A percentile compares a stretch with the other conserved stretches of the same genome.
phyloP scores from a whole-genome alignment of 2,888 invertebrate species.

The Lordiphosa andalusiaca region DNA sequence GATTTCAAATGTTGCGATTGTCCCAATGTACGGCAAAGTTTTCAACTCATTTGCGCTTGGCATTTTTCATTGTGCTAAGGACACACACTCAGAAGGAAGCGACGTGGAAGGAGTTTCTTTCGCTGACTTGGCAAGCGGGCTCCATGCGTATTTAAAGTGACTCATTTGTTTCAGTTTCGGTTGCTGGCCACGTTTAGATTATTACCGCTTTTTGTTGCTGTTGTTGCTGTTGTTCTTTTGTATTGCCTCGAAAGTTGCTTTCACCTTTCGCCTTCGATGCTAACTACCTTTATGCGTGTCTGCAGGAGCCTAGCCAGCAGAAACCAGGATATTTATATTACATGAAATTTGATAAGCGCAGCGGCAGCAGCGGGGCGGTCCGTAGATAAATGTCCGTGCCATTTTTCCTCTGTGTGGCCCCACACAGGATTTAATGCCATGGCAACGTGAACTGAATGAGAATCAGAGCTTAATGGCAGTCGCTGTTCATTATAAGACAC shows the following conservation, averaged over 20 bases:
- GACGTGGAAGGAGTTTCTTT: slow-evolving; percentile 21
- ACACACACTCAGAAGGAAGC: slow-evolving; percentile 14
- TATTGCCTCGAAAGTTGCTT: slow-evolving; percentile 55
- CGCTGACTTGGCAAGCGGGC: slow-evolving; percentile 6
- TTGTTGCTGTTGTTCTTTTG: slow-evolving; percentile 39
- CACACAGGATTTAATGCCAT: slow-evolving; percentile 9
- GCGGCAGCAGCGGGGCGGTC: slow-evolving; percentile 5
- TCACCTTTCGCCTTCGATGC: slow-evolving; percentile 32
- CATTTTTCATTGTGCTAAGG: slow-evolving; percentile 63
- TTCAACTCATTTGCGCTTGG: slow-evolving; percentile 72
- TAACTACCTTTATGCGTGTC: slow-evolving; percentile 66
- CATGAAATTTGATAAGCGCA: slow-evolving; percentile 55
- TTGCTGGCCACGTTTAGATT: slow-evolving; percentile 42
- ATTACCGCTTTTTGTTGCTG: slow-evolving; percentile 46
- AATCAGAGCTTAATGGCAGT: slow-evolving; percentile 9
- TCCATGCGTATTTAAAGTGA: slow-evolving; percentile 54
- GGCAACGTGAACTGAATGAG: slow-evolving; percentile 20
- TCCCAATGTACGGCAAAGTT: slow-evolving; percentile 66
- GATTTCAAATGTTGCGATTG: slow-evolving; percentile 51
- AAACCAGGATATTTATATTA: slow-evolving; percentile 47
- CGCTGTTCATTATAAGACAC: slow-evolving; percentile 20
- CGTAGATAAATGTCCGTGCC: slow-evolving; percentile 43
- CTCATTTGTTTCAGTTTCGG: slow-evolving; percentile 64
- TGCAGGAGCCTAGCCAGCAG: slow-evolving; percentile 26
- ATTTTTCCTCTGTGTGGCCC: slow-evolving; percentile 32